Conservation (phyloP, 1,140 invertebrate species). For the Mesaphorura yosii region DNA sequence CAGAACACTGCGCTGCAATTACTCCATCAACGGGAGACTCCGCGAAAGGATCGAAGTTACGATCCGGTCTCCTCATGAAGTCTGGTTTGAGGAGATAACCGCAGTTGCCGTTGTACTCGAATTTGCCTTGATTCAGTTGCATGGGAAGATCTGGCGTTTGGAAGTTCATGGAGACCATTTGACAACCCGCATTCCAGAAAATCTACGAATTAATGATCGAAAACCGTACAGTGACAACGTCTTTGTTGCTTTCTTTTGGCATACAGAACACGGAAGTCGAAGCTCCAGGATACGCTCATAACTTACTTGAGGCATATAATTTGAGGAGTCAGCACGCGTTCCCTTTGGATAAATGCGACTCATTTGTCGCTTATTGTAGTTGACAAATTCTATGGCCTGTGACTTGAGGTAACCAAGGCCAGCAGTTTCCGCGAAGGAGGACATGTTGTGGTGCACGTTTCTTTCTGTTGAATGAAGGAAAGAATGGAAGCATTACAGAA, state of each 20-base stretch:
- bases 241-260: not conserved
- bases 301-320: slow-evolving; percentile 95
- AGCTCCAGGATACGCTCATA: not conserved
- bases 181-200: slow-evolving; percentile 83
- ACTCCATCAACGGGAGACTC: slow-evolving; percentile 99
- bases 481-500: slow-evolving; percentile 9
- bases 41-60: slow-evolving; percentile 96
- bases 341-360: slow-evolving; percentile 98
- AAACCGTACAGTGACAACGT: no score
- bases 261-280: not conserved
- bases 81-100: slow-evolving; percentile 97
- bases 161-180: slow-evolving; percentile 99
- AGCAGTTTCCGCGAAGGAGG: slow-evolving; percentile 92
- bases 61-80: slow-evolving; percentile 93
- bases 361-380: slow-evolving; percentile 99
- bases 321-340: slow-evolving; percentile 95
- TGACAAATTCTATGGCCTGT: slow-evolving; percentile 94
- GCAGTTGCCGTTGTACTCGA: slow-evolving; percentile 78
- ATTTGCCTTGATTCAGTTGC: slow-evolving; percentile 99
- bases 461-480: slow-evolving; percentile 54
- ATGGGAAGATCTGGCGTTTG: slow-evolving; percentile 98
- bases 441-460: slow-evolving; percentile 96
- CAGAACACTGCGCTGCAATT: slow-evolving; percentile 94
- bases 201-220: slow-evolving; percentile 44
- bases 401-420: slow-evolving; percentile 90